Percentiles rank a stretch among this genome's conserved stretches.
Conservation (phyloP, 1,140 invertebrate genomes). For the Acyrthosiphon pisum region DNA sequence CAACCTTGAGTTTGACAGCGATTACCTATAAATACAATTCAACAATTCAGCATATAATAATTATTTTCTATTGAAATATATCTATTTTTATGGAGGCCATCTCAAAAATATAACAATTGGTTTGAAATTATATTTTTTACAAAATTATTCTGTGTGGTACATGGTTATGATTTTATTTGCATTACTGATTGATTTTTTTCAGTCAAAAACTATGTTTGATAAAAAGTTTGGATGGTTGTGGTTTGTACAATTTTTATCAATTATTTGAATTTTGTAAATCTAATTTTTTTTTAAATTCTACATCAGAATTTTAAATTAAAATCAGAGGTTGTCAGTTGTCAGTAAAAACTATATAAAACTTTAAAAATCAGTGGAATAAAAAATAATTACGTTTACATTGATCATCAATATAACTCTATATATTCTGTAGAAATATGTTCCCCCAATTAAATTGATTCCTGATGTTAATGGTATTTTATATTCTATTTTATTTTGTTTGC, state of each 20-base stretch:
- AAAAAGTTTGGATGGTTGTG: background rate
- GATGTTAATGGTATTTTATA: background rate
- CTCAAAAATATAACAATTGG: background rate
- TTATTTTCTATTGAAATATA: background rate
- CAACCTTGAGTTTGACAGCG: background rate
- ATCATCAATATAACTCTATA: background rate
- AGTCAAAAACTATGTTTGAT: background rate
- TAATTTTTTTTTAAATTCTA: background rate
- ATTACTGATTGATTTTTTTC: background rate
- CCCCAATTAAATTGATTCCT: background rate
- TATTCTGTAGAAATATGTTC: background rate
- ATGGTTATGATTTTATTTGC: background rate
- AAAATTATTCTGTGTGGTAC: background rate
- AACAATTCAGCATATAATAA: background rate
- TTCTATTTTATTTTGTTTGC: background rate
- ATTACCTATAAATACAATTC: background rate
- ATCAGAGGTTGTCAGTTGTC: background rate
- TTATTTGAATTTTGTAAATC: background rate
- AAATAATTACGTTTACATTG: background rate
- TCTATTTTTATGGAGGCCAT: background rate
- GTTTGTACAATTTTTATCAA: background rate
- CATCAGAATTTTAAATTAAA: background rate
- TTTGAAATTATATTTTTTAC: background rate
- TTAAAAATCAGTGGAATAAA: background rate
- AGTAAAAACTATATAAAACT: background rate